These are phyloP conservation scores for Tenthredo notha DNA, from an alignment of 2,888 invertebrate genomes.

Conservation along the genomic window DNA sequence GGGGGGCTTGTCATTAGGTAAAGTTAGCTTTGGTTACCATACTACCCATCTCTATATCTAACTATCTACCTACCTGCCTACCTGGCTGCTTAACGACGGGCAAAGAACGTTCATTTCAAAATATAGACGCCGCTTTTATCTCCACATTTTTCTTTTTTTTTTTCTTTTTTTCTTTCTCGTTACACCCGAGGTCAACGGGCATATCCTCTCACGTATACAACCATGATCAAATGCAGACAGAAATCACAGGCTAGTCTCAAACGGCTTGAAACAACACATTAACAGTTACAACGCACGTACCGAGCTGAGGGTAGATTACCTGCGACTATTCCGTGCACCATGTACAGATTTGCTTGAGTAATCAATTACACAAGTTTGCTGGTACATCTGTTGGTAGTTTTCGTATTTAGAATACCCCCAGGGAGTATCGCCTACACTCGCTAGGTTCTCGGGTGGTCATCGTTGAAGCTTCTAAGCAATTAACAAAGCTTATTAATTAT, in stretches of 20 bases:
- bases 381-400: conserved; percentile 45
- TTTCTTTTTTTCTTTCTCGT: not conserved
- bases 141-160: not conserved
- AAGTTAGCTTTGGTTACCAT: conserved; percentile 34
- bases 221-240: not conserved
- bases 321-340: conserved; percentile 26
- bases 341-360: conserved; percentile 50
- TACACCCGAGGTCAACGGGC: conserved; percentile 7
- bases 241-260: conserved; percentile 19
- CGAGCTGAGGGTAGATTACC: conserved; percentile 17
- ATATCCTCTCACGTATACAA: not conserved
- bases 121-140: not conserved
- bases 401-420: conserved; percentile 21
- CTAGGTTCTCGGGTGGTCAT: conserved; percentile 55
- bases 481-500: conserved; percentile 68
- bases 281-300: conserved; percentile 47
- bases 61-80: conserved; percentile 4
- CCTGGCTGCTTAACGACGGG: conserved; percentile 26
- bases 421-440: conserved; percentile 37
- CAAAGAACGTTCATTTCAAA: conserved; percentile 22
- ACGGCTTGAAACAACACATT: conserved; percentile 38
- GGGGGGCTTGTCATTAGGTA: conserved; percentile 43
- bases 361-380: conserved; percentile 55
- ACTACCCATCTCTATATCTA: conserved; percentile 11
- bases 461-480: conserved; percentile 61